These are phyloP conservation scores for Notodonta ziczac DNA, from an alignment of 2,888 invertebrate species.

Conservation along the genomic window DNA sequence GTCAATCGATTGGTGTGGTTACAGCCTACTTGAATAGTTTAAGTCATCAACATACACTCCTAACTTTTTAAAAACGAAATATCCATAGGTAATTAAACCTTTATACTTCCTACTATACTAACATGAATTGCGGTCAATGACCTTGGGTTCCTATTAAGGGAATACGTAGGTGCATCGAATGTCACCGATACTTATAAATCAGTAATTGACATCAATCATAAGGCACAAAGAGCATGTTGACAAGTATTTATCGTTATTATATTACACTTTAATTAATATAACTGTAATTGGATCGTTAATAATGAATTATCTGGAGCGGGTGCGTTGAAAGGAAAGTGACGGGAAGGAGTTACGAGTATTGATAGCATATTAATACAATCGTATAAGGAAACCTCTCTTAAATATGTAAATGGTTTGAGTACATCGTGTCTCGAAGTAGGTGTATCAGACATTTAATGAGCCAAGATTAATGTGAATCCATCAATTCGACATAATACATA, in stretches of 20 bases:
- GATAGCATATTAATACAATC: constrained; percentile 14
- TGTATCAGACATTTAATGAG: too few species aligned
- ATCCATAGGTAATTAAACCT: neutral
- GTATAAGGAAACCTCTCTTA: neutral
- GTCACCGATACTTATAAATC: constrained; percentile 26
- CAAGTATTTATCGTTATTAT: constrained; percentile 34
- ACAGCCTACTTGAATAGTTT: too few species aligned
- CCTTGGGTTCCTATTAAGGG: constrained; percentile 28
- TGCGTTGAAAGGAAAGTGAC: constrained; percentile 20
- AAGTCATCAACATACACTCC: neutral
- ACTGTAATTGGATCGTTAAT: constrained; percentile 22
- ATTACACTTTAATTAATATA: constrained; percentile 19
- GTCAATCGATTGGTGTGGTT: too few species aligned
- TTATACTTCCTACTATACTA: neutral
- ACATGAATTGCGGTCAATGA: constrained; percentile 31
- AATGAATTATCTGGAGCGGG: constrained; percentile 30
- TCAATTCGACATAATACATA: too few species aligned
- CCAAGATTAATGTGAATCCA: too few species aligned
- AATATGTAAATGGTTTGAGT: too few species aligned
- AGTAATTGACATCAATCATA: constrained; percentile 31
- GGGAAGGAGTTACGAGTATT: constrained; percentile 20
- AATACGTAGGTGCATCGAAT: constrained; percentile 7
- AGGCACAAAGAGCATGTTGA: constrained; percentile 37
- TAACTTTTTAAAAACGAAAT: neutral
- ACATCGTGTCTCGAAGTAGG: too few species aligned